Conservation (phyloP, 2,888 invertebrate genomes). For the Cosmorhoe ocellata region DNA sequence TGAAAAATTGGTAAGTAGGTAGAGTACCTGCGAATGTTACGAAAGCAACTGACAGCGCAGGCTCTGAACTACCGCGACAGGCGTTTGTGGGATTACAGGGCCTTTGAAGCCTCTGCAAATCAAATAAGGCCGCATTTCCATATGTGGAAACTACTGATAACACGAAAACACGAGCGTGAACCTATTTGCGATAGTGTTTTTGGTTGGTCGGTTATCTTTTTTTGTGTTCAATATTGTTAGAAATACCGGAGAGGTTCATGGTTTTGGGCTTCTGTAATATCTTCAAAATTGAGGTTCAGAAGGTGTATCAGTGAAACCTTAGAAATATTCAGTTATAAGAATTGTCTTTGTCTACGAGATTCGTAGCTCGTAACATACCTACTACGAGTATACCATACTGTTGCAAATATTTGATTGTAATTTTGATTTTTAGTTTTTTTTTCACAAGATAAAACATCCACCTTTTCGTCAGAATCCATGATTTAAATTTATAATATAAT, state of each 20-base stretch:
- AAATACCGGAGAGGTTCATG: conserved; percentile 19
- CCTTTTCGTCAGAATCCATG: too few species aligned
- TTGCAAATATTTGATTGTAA: too few species aligned
- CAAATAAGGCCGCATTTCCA: conserved; percentile 38
- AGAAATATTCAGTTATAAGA: background rate
- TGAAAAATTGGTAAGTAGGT: conserved; percentile 28
- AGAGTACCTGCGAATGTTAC: conserved; percentile 18
- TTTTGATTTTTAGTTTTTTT: too few species aligned
- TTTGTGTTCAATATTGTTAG: conserved; percentile 21
- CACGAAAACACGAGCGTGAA: conserved; percentile 24
- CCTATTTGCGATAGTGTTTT: conserved; percentile 15
- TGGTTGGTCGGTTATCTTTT: conserved; percentile 10
- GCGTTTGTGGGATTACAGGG: conserved; percentile 39
- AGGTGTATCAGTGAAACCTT: conserved; percentile 6
- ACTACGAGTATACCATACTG: too few species aligned
- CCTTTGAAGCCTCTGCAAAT: conserved; percentile 42
- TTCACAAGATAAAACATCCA: too few species aligned
- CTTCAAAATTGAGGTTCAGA: conserved; percentile 1
- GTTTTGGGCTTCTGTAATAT: conserved; percentile 17
- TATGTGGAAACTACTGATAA: conserved; percentile 35
- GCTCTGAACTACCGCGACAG: conserved; percentile 31
- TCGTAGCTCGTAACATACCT: too few species aligned
- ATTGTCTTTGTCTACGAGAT: too few species aligned
- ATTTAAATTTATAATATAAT: too few species aligned
- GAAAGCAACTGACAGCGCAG: conserved; percentile 29